Base-by-base conservation (phyloP, 2,797 vertebrate genomes). In the Cygnus olor region DNA sequence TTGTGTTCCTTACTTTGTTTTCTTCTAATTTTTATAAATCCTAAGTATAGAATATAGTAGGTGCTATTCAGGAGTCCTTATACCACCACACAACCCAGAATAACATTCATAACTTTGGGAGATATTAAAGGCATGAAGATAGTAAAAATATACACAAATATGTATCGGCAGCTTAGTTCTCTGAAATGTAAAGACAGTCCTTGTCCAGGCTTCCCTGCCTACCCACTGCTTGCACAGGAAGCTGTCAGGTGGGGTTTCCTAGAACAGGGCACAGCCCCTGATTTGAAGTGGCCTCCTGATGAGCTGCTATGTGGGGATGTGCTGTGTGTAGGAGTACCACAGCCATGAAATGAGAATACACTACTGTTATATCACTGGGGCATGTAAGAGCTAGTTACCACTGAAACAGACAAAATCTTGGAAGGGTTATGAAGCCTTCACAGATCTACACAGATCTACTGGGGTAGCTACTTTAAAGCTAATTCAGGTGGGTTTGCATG, bases 401-500 rank as follows among this genome's bases (percentile, higher is more conserved):
- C 6, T 53, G 25, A 40, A 70, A 49, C 7, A 72, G 11, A 3
- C 20, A 65, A 45, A 85, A 61, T 76, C n/a, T 7, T 69, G 21
- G 16, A 90, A 86, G 11, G 11, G 10, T 16, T 87, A 42, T 88
- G 69, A 80, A 92, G 51, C 9, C 12, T 87, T 60, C 60, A 83
- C 11, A 20, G 18, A 4, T 61, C 58, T 92, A 34, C 45, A 61
- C 12, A 38, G 14, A 38, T 38, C 38, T 38, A 38, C 14, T 22
- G 17, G 11, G 6, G 9, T 71, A 53, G 17, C 5, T 54, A 45
- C 54, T 93, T 91, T 60, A 66, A 73, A 87, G 11, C 1, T 32
- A 65, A 25, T 81, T 74, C 0, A 0, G 1, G 1, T 30, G 5
- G 5, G 5, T 56, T 79, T 58, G 40, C 17, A 22, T 47, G 14